A percentile compares a stretch with the other conserved stretches of the same genome.
These are phyloP conservation scores for Drosophila repleta DNA, from an alignment of 1,140 invertebrate genomes.

Conservation along the genomic window DNA sequence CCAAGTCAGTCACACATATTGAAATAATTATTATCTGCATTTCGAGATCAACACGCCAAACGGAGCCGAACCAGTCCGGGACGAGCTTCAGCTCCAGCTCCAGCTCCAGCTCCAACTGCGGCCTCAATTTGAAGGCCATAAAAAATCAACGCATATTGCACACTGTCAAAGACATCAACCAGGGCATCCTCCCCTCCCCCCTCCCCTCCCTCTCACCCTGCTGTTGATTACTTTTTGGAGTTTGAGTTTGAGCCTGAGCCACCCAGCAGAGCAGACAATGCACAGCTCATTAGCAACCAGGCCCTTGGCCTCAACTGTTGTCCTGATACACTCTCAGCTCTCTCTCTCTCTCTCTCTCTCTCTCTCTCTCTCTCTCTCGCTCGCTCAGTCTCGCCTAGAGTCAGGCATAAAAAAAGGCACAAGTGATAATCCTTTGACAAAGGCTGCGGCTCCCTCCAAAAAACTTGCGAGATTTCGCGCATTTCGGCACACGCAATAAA, in stretches of 20 bases:
- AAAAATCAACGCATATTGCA: constrained; percentile 83
- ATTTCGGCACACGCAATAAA: constrained; percentile 61
- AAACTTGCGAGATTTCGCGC: constrained; percentile 63
- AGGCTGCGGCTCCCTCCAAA: constrained; percentile 35
- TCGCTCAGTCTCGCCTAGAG: constrained; percentile 1
- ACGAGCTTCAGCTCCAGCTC: constrained; percentile 6
- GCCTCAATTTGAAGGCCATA: constrained; percentile 81
- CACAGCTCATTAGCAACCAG: constrained; percentile 58
- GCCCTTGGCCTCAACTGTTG: constrained; percentile 8
- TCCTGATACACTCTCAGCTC: not conserved
- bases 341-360: too few species aligned
- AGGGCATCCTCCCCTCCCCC: constrained; percentile 6
- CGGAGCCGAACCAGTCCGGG: constrained; percentile 40
- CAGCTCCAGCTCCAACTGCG: constrained; percentile 14
- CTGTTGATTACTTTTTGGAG: constrained; percentile 20
- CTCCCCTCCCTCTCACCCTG: not conserved
- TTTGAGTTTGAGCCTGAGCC: constrained; percentile 4
- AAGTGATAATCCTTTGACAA: constrained; percentile 83
- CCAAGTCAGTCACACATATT: constrained; percentile 82
- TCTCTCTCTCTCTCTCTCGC: too few species aligned
- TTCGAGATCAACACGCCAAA: constrained; percentile 76
- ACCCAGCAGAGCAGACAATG: constrained; percentile 33
- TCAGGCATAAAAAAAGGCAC: constrained; percentile 38
- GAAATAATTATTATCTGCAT: constrained; percentile 84
- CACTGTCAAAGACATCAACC: constrained; percentile 71